Evolutionary conservation across 2,113 vertebrate species (phyloP).

Genomic region (Lynx canadensis): DNA sequence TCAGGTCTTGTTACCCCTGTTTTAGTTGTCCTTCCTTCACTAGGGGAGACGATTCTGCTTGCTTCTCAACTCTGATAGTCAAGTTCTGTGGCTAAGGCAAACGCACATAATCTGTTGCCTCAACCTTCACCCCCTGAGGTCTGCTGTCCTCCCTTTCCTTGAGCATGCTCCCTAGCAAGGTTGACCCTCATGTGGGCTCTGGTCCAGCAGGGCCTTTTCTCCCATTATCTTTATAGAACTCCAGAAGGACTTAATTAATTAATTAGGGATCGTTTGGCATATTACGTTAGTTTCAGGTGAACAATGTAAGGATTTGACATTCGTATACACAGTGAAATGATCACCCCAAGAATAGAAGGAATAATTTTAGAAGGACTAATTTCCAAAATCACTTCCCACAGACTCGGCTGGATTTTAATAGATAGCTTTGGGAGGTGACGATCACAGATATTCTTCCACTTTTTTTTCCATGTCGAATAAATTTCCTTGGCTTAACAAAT

Average conservation of each 20-base stretch:
- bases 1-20: not conserved
- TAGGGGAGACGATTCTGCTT: not conserved
- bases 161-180: not conserved
- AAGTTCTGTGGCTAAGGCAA: not conserved
- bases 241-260: not conserved
- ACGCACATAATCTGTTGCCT: not conserved
- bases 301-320: not conserved
- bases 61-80: not conserved
- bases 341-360: not conserved
- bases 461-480: not conserved
- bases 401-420: not conserved
- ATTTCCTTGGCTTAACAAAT: not conserved
- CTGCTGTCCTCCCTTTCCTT: not conserved
- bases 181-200: not conserved
- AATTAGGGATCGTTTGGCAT: not conserved
- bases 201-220: not conserved
- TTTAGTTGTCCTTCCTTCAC: not conserved
- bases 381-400: not conserved
- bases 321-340: not conserved
- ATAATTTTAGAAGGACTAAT: not conserved
- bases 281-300: not conserved
- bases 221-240: not conserved
- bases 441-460: not conserved
- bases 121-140: not conserved
- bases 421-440: not conserved